Evolutionary conservation across 2,113 vertebrate species (phyloP), one percentile per base, ranked within the genome.

Genomic region (Tonatia bakeri): DNA sequence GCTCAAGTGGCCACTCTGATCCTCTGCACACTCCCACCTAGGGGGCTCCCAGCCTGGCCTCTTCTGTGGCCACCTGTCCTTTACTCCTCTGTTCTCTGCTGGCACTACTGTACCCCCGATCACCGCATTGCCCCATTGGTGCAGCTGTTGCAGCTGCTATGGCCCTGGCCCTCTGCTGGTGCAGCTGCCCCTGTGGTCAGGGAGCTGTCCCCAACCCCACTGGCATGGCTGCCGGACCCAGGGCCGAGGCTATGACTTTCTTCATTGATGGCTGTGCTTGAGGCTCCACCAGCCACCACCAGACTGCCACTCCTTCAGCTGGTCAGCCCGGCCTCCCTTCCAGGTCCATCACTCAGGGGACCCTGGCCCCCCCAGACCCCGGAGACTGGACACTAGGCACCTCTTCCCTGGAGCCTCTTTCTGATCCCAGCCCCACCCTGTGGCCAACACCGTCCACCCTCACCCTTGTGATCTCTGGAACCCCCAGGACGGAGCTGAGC

Each of bases 1-100:
- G 40, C 69, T 12, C 22, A 3, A 0, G 0, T 11, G 38, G 31
- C 33, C 7, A 0, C 69, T 13, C 54, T 1, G n/a, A 1, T 8
- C 33, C 72, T 81, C 73, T 4, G 24, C 15, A 7, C 1, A 0
- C 0, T 28, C 31, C 50, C 31, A 1, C 61, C 61, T 38, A 11
- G 54, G 0, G 4, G 43, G 40, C 26, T 10, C 16, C 43, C 33
- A 26, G 1, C 0, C 0, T 17, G 38, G 22, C 75, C n/a, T 70
- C 83, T 36, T 59, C 86, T 3, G 0, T 7, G 40, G 43, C 73
- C 40, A 3, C 10, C 50, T 70, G 65, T 59, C 43, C 61, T 31
- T 56, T 20, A n/a, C 50, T 5, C 31, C 12, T 56, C 28, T 52
- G 45, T n/a, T 16, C n/a, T 31, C 38, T n/a, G 47, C 54, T 54